Evolutionary conservation across 1,140 invertebrate species (phyloP), one percentile per base, ranked within the genome.

Genomic region (Mya arenaria): DNA sequence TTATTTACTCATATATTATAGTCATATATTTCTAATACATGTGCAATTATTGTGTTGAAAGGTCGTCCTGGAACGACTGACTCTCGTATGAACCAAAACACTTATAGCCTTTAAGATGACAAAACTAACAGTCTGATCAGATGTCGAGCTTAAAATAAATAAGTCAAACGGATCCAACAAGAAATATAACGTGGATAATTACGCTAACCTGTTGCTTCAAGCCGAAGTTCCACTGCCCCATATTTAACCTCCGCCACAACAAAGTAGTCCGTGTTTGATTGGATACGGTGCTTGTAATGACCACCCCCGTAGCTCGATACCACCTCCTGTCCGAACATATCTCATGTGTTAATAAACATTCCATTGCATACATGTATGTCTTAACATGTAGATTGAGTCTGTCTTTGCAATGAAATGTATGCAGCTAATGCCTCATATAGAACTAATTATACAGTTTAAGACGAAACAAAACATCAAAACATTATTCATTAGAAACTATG

Each of bases 161-260:
- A n/a, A n/a, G n/a, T n/a, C n/a, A n/a, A n/a, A n/a, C n/a, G n/a
- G n/a, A n/a, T n/a, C n/a, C n/a, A n/a, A n/a, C n/a, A n/a, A n/a
- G n/a, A n/a, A n/a, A n/a, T n/a, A n/a, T n/a, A n/a, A n/a, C n/a
- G n/a, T n/a, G n/a, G n/a, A n/a, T n/a, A n/a, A n/a, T n/a, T 66
- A 37, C 23, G 25, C 19, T 52, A 41, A 75, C 72, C 72, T 41
- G 52, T 1, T 34, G 48, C 32, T 10, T 44, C 36, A 19, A 75
- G 19, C 34, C 44, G 41, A 6, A 75, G 1, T n/a, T 75, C 72
- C n/a, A 75, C 58, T 0, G 3, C 17, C 28, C 72, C 72, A 23
- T 75, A 75, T 63, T 75, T 75, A 1, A 75, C 37, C 44, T 75
- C 72, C 15, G 58, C 56, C 5, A 75, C 56, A 1, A 75, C 34